These are phyloP conservation scores for Nephrotoma appendiculata DNA, from an alignment of 2,888 invertebrate genomes.

Conservation along the genomic window DNA sequence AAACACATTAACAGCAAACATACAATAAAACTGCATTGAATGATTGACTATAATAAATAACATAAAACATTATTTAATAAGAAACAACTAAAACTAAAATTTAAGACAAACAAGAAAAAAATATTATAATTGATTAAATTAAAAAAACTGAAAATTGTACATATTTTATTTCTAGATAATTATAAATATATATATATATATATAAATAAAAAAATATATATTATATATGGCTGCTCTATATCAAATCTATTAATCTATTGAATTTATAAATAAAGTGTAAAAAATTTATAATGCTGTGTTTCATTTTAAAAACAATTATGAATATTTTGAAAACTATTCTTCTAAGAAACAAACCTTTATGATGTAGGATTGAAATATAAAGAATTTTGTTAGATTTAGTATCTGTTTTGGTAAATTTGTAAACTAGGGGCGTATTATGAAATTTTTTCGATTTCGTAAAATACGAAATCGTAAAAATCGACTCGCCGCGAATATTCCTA, in stretches of 20 bases:
- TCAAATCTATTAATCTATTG: constrained; percentile 4
- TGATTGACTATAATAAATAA: neutral
- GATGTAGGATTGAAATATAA: too few relatives aligned
- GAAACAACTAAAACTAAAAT: neutral
- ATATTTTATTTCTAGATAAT: constrained; percentile 6
- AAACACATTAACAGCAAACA: neutral
- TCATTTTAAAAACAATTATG: neutral
- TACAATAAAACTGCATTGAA: neutral
- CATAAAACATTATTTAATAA: neutral
- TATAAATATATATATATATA: neutral
- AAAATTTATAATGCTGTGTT: neutral
- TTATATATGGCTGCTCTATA: constrained; percentile 5
- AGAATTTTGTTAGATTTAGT: too few relatives aligned
- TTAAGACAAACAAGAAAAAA: neutral
- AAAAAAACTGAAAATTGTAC: neutral
- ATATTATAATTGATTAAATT: neutral
- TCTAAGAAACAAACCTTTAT: too few relatives aligned
- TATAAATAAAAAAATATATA: neutral
- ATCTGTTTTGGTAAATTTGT: too few relatives aligned
- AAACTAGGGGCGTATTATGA: too few relatives aligned
- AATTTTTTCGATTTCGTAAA: too few relatives aligned
- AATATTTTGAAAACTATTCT: too few relatives aligned
- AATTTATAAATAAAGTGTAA: constrained; percentile 6
- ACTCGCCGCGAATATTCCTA: too few relatives aligned
- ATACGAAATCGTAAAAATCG: too few relatives aligned